Base-by-base conservation (phyloP, 2,113 vertebrate genomes). In the Tinamus guttatus region DNA sequence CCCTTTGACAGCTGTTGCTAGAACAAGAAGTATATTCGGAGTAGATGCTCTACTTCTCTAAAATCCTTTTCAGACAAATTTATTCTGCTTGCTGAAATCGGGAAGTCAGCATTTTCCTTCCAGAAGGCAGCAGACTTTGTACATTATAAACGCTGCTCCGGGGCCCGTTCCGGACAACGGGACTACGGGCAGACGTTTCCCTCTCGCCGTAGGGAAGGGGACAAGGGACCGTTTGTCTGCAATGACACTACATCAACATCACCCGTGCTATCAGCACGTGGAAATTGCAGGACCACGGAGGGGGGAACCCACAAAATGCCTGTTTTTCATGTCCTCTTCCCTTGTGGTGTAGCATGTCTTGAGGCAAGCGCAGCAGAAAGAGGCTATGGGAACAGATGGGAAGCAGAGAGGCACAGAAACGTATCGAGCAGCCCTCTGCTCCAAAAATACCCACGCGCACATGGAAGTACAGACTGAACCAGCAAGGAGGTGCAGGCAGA, bases 381-480 rank as follows among this genome's bases (percentile, higher is more conserved):
- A 18, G 2, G 70, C 67, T 81, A 27, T 27, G 1, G 71, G n/a
- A 94, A 91, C 85, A 96, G 85, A 94, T 81, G 76, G 88, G 64
- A 59, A 95, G n/a, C 75, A 74, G 25, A 82, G 62, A 64, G 87
- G 75, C 14, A 64, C 58, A 93, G 58, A 75, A 78, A 82, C 7
- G 3, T 4, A 85, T 56, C 85, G 87, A 76, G 60, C 78, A 89
- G 59, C 63, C 87, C 76, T 67, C 60, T 67, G 78, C 78, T 95
- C 85, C 85, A 86, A 93, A 96, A 95, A 89, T 82, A 85, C 64
- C 24, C 40, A 4, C 0, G 1, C 65, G 36, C n/a, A 67, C 92
- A 91, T n/a, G n/a, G 71, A 95, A 93, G 85, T 75, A 87, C 21
- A 60, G n/a, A 76, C 15, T 36, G 75, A 71, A 49, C 87, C 45